A percentile compares a stretch with the other conserved stretches of the same genome.
These are phyloP conservation scores for Oreohelix idahoensis DNA, from an alignment of 1,140 invertebrate genomes.

Conservation along the genomic window DNA sequence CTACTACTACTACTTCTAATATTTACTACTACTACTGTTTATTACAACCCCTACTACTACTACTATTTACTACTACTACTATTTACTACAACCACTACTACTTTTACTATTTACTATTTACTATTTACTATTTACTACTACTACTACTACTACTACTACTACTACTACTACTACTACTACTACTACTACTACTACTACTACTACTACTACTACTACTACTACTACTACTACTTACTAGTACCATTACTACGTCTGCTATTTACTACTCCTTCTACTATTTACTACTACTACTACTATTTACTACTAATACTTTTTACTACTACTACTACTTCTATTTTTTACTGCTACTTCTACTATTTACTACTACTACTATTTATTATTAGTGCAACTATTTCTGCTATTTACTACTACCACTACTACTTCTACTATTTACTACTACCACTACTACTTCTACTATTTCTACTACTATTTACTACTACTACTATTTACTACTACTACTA, in stretches of 20 bases:
- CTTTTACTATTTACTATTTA: no score
- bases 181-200: conserved; percentile 10
- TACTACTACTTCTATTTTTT: not conserved
- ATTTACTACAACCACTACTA: not conserved
- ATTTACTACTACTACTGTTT: no score
- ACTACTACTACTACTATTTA: conserved; percentile 9
- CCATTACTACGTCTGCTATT: not conserved
- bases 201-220: conserved; percentile 9
- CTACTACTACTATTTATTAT: not conserved
- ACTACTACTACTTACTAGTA: no score
- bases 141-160: not conserved
- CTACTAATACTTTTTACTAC: no score
- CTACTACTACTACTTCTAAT: no score
- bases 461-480: conserved; percentile 10
- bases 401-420: conserved; percentile 3
- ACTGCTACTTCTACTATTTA: not conserved
- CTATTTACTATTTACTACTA: no score
- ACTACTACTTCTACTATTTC: not conserved
- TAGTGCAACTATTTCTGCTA: not conserved
- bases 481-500: not conserved
- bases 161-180: conserved; percentile 9
- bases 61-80: not conserved
- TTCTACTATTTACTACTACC: not conserved
- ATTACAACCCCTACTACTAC: no score
- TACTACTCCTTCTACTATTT: not conserved